phyloP scores from a whole-genome alignment of 1,140 invertebrate species.

The Pseudobourletiella spinata region DNA sequence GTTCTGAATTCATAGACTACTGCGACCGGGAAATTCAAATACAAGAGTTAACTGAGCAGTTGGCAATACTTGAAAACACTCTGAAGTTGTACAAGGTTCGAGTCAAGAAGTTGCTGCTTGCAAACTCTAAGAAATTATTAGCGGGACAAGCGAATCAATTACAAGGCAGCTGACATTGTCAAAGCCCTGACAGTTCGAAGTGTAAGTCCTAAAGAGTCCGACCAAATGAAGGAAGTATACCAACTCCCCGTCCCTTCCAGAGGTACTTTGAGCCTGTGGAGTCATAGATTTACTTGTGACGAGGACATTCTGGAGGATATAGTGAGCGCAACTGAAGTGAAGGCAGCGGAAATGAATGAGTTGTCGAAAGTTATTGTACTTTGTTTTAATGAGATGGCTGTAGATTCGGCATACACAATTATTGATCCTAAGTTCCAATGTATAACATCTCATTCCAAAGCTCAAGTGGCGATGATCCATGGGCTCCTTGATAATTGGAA shows the following conservation, averaged over 20 bases:
- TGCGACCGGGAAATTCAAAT: neutral
- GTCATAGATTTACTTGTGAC: neutral
- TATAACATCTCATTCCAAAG: constrained; percentile 1
- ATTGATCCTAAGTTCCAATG: neutral
- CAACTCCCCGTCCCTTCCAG: constrained; percentile 6
- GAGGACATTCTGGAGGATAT: constrained; percentile 9
- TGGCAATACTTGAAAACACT: neutral
- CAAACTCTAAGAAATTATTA: neutral
- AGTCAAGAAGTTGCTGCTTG: neutral
- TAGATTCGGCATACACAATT: neutral
- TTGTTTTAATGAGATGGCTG: constrained; percentile 19
- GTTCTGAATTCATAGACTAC: too few relatives aligned
- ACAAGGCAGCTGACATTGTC: constrained; percentile 4
- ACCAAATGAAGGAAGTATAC: neutral
- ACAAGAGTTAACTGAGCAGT: neutral
- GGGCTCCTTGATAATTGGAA: constrained; percentile 38
- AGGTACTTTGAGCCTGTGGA: neutral
- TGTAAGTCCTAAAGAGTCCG: constrained; percentile 8
- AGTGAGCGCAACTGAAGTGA: neutral
- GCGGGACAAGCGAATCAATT: neutral
- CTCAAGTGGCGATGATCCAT: constrained; percentile 19
- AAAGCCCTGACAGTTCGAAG: neutral
- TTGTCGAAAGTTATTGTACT: neutral
- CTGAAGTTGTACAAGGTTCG: neutral
- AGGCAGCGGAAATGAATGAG: neutral